Base-by-base conservation (phyloP, 2,888 invertebrate genomes). In the Lithophane ornitopus region DNA sequence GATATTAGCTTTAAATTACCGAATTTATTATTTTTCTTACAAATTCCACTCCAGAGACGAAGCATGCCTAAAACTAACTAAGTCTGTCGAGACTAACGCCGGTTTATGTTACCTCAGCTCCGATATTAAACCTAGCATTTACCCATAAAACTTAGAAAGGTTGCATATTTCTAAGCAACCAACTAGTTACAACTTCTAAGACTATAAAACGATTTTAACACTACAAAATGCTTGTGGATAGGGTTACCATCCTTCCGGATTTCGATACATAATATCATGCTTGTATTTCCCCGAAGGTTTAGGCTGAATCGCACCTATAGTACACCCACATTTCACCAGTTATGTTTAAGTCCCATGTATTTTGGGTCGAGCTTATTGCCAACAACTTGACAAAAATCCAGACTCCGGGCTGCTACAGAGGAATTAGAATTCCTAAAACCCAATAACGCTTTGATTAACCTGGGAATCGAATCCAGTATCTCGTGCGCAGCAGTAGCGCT, bases 181-280 rank as follows among this genome's bases (percentile, higher is more conserved):
- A 26, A 59, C 61, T 62, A 65, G 34, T 74, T 59, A 67, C n/a
- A 52, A 14, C 52, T 28, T 26, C 54, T 56, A 56, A 74, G 49
- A 74, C 74, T 56, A 80, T 74, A 80, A 84, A 80, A 74, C 58
- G 34, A 74, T 80, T 63, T 74, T 58, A 61, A 74, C 65, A 82
- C 68, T 80, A 80, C 81, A 69, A 80, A 74, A 80, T 75, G 44
- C 34, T 56, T 59, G 26, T 46, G 58, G 26, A 8, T 52, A 78
- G 77, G 77, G 81, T 58, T 44, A 58, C 34, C 81, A 58, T 58
- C 7, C 3, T 14, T 28, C 7, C 0, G 14, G 56, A n/a, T n/a
- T 11, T 46, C 16, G 0, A 46, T 46, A 14, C 16, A 16, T 46
- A 6, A 16, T 46, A 16, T 46, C 16, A 46, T 6, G 16, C 46